Base-by-base conservation (phyloP, 2,113 vertebrate genomes). In the Elachura formosa region DNA sequence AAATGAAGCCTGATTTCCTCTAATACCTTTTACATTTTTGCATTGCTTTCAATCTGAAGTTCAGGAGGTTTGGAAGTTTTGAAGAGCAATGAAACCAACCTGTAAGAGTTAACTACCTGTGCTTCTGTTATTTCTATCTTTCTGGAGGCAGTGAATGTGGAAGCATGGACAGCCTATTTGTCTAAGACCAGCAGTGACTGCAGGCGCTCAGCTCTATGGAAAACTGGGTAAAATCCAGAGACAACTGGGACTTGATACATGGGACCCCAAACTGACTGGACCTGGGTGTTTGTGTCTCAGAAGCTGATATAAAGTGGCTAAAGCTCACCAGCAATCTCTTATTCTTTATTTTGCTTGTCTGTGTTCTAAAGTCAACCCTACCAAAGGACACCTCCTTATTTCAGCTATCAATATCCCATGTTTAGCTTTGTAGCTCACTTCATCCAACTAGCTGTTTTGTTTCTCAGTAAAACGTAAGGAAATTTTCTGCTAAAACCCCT, bases 111-210 rank as follows among this genome's bases (percentile, higher is more conserved):
- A 48, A 17, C 48, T 93, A 82, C 43, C 40, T 68, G 36, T 72
- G 33, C 36, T 81, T 94, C 51, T 94, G 40, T 34, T 61, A 24
- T 93, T 91, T 87, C 45, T 84, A 2, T 79, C 40, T 22, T 89
- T 68, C 36, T 90, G 74, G 45, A 88, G n/a, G 5, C 61, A 23
- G 22, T 68, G 31, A 10, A 56, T 8, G 21, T n/a, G 31, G n/a
- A 36, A 64, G 11, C 29, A 54, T 2, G 66, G 38, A 51, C 17
- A 77, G 45, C 21, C 12, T n/a, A 11, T 51, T 87, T 89, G 19
- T 55, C 36, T 90, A 48, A 81, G 52, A 84, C 51, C 29, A 80
- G 11, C 38, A 64, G 34, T 23, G 31, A 48, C 54, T 92, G 46
- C 36, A 86, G 48, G 23, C 26, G 36, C 22, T 48, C 40, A 73